Conservation (phyloP, 2,113 vertebrate species). For the Anhinga anhinga region DNA sequence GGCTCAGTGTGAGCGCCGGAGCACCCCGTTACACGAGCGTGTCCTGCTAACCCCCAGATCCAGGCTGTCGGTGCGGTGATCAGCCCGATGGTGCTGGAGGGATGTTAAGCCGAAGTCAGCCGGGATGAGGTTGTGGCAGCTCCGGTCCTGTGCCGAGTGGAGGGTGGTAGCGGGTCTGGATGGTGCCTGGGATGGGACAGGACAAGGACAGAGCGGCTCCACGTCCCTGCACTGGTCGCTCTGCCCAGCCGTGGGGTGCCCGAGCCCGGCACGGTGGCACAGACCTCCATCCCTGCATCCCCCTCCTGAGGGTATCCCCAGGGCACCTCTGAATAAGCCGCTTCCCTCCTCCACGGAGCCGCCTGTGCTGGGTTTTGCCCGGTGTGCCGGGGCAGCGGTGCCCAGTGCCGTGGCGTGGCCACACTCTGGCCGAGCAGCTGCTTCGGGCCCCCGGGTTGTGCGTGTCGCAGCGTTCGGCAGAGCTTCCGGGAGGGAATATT, state of each 20-base stretch:
- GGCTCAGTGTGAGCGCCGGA: not conserved
- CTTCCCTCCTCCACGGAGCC: not conserved
- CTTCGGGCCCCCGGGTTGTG: not conserved
- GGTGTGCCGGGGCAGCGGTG: not conserved
- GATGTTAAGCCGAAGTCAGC: not conserved
- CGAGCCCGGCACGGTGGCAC: not conserved
- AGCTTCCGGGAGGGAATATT: not conserved
- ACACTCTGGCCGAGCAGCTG: not conserved
- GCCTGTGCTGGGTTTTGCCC: not conserved
- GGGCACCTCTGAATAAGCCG: not conserved
- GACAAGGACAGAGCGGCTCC: too few species aligned
- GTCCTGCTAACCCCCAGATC: not conserved
- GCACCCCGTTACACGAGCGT: fast-evolving
- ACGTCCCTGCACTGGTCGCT: fast-evolving
- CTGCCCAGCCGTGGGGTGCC: not conserved
- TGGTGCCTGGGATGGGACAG: not conserved
- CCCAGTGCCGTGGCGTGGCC: fast-evolving
- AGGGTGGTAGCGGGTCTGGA: not conserved
- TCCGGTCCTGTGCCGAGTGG: not conserved
- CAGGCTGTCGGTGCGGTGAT: not conserved
- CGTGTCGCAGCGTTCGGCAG: not conserved
- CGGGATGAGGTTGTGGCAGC: not conserved
- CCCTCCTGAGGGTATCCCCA: not conserved
- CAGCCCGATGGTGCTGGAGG: not conserved
- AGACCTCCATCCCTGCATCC: not conserved